Evolutionary conservation across 1,140 invertebrate species (phyloP).

Genomic region (Phenacoccus solenopsis): DNA sequence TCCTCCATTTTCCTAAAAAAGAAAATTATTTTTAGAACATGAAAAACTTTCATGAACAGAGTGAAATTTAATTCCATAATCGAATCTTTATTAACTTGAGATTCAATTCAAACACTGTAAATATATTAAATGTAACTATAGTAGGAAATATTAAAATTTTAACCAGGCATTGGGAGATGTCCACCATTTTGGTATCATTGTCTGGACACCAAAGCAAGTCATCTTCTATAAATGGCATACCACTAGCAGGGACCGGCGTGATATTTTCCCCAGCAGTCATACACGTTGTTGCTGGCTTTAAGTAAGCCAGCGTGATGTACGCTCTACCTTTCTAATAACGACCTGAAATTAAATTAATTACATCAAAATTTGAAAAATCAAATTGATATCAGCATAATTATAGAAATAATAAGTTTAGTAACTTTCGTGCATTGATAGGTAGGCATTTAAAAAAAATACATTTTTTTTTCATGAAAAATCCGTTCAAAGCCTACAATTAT

Average conservation of each 20-base stretch:
- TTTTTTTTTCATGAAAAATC: too few species aligned
- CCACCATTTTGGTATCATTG: constrained; percentile 81
- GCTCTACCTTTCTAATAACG: constrained; percentile 36
- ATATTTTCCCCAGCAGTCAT: constrained; percentile 22
- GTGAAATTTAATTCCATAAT: too few species aligned
- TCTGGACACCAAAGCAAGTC: constrained; percentile 70
- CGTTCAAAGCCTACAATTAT: too few species aligned
- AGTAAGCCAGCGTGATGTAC: constrained; percentile 26
- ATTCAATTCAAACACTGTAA: not conserved
- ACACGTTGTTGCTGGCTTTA: constrained; percentile 23
- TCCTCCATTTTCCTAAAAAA: constrained; percentile 33
- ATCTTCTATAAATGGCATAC: constrained; percentile 90
- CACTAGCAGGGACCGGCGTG: constrained; percentile 28
- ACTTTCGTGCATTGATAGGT: too few species aligned
- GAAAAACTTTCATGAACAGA: too few species aligned
- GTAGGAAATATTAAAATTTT: too few species aligned
- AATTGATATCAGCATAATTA: too few species aligned
- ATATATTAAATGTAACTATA: not conserved
- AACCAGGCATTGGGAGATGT: constrained; percentile 74
- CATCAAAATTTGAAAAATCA: too few species aligned
- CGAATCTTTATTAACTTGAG: not conserved
- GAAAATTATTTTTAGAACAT: not conserved
- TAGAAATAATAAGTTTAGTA: too few species aligned
- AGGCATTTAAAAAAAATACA: not conserved
- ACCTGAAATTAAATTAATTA: constrained; percentile 36